Evolutionary conservation across 2,797 vertebrate species (phyloP).

Genomic region (Orestias chungarensis): DNA sequence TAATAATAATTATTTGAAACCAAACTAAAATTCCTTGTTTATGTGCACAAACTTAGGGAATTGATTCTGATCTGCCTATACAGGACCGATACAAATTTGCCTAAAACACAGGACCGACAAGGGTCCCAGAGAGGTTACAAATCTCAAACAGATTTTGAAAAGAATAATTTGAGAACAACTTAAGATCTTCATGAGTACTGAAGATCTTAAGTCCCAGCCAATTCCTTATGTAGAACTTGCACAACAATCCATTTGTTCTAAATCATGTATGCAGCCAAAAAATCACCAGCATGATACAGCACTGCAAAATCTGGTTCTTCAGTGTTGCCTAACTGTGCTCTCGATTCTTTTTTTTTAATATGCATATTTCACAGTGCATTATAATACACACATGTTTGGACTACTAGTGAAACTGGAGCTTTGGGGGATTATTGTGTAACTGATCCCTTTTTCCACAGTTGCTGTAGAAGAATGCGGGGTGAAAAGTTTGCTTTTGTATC

Average conservation of each 20-base stretch:
- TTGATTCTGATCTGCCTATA: not conserved
- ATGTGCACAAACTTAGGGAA: not conserved
- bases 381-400: constrained; percentile 13
- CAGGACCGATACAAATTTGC: not conserved
- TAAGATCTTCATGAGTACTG: not conserved
- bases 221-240: too few species aligned
- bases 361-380: constrained; percentile 14
- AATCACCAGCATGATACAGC: not conserved
- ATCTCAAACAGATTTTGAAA: not conserved
- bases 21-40: not conserved
- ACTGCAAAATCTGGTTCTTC: not conserved
- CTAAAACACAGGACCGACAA: not conserved
- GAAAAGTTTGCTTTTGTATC: constrained; percentile 13
- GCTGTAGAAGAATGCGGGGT: constrained; percentile 35
- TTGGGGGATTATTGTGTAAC: constrained; percentile 53
- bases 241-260: too few species aligned
- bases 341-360: constrained; percentile 3
- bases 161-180: not conserved
- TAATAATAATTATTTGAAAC: not conserved
- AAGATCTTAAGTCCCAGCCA: too few species aligned
- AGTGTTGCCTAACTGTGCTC: not conserved
- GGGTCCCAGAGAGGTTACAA: not conserved
- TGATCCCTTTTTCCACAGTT: constrained; percentile 45
- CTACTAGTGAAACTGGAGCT: constrained; percentile 43
- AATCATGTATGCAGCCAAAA: not conserved